Evolutionary conservation across 2,797 vertebrate genomes (phyloP).

Genomic region (Eospalax fontanierii): DNA sequence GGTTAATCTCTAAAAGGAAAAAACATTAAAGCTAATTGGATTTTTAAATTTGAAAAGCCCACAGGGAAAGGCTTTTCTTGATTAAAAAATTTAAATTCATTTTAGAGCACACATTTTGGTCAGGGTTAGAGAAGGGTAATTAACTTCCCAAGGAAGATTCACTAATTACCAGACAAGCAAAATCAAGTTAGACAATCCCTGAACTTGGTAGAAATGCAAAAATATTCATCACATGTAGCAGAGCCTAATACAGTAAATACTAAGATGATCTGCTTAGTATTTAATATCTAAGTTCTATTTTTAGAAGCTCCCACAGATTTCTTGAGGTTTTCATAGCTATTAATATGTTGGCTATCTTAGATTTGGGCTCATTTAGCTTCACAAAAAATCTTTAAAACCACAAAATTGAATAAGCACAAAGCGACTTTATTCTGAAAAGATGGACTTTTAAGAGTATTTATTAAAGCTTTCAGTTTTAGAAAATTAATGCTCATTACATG

Average conservation of each 20-base stretch:
- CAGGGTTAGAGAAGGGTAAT: conserved; percentile 76
- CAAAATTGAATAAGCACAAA: conserved; percentile 59
- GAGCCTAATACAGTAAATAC: conserved; percentile 34
- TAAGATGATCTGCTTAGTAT: conserved; percentile 54
- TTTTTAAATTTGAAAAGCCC: conserved; percentile 79
- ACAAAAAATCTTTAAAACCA: conserved; percentile 52
- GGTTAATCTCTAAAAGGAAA: conserved; percentile 79
- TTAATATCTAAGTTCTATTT: conserved; percentile 57
- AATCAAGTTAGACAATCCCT: conserved; percentile 63
- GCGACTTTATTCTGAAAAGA: conserved; percentile 15
- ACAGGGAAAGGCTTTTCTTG: conserved; percentile 73
- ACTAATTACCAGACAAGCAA: conserved; percentile 67
- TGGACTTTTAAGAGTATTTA: conserved; percentile 23
- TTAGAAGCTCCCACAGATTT: neutral
- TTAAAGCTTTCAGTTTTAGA: conserved; percentile 46
- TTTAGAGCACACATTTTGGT: conserved; percentile 70
- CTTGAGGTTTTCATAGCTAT: conserved; percentile 58
- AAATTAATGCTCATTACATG: conserved; percentile 45
- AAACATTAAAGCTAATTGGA: conserved; percentile 79
- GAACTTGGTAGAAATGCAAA: conserved; percentile 70
- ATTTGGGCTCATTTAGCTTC: conserved; percentile 56
- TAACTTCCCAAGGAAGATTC: conserved; percentile 70
- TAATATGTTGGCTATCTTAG: conserved; percentile 43
- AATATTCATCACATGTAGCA: conserved; percentile 59
- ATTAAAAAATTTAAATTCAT: conserved; percentile 80